A percentile compares a stretch with the other conserved stretches of the same genome.
Conservation (phyloP, 1,140 invertebrate species). For the Calliphora vicina region DNA sequence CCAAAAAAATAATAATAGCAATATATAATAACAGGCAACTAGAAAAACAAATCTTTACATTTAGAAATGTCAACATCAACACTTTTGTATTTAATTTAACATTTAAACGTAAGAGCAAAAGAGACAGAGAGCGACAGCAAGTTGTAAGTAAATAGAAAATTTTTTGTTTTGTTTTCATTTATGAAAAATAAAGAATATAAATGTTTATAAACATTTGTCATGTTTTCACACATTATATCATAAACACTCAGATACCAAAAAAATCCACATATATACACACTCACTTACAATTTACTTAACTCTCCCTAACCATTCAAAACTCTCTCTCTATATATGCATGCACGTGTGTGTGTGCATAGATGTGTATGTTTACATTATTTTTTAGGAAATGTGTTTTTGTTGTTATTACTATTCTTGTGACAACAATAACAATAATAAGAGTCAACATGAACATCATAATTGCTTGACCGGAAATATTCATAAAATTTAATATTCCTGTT, state of each 20-base stretch:
- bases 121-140: neutral
- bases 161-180: neutral
- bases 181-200: neutral
- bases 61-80: slow-evolving; percentile 2
- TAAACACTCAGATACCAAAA: neutral
- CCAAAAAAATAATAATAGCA: neutral
- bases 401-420: neutral
- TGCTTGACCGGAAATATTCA: neutral
- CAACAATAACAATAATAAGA: neutral
- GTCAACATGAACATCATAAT: neutral
- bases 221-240: neutral
- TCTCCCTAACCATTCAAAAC: neutral
- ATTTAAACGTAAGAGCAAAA: neutral
- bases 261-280: neutral
- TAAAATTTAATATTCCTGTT: slow-evolving; percentile 1
- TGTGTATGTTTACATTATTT: neutral
- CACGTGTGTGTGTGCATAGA: neutral
- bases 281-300: neutral
- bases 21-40: neutral
- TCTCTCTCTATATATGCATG: neutral
- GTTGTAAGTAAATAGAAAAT: neutral
- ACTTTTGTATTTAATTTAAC: neutral
- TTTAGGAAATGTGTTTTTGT: neutral
- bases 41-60: neutral
- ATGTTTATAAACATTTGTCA: neutral